Percentiles rank a stretch among this genome's conserved stretches.
These are phyloP conservation scores for Lepas anatifera DNA, from an alignment of 2,888 invertebrate genomes.

Conservation along the genomic window DNA sequence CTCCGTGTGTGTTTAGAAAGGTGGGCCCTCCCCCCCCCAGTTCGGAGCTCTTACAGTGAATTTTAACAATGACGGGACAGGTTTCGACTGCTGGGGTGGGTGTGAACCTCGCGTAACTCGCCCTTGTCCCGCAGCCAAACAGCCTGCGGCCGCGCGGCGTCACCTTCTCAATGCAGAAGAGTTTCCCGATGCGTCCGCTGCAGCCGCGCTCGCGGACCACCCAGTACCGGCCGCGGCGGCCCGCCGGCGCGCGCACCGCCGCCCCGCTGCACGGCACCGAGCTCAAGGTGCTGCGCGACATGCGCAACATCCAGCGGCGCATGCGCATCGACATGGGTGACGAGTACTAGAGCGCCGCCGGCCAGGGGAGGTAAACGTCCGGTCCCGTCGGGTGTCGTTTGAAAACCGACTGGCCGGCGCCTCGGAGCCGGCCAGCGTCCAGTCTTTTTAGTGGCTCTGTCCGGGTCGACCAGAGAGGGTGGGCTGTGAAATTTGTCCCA, in stretches of 20 bases:
- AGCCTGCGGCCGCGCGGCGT: neutral
- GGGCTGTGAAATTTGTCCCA: too few species aligned
- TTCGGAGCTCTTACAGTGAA: too few species aligned
- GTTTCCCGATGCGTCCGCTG: neutral
- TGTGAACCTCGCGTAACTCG: too few species aligned
- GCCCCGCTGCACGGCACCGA: neutral
- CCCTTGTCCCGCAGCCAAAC: neutral
- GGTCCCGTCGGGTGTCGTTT: neutral
- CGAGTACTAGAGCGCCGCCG: neutral
- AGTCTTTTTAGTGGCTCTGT: too few species aligned
- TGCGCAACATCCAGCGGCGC: slow-evolving; percentile 5
- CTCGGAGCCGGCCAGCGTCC: too few species aligned
- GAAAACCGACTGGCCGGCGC: too few species aligned
- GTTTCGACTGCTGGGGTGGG: too few species aligned
- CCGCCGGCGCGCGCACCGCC: neutral
- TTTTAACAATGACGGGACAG: too few species aligned
- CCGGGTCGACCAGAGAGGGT: too few species aligned
- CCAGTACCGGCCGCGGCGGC: neutral
- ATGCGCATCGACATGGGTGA: slow-evolving; percentile 7
- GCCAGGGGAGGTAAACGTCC: neutral
- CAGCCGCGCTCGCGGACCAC: neutral
- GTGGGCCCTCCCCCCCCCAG: too few species aligned
- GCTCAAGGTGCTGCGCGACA: slow-evolving; percentile 8
- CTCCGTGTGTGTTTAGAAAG: too few species aligned
- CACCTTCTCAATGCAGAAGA: slow-evolving; percentile 11